Evolutionary conservation across 2,888 invertebrate genomes (phyloP).

Genomic region (Nymphalis c-album): DNA sequence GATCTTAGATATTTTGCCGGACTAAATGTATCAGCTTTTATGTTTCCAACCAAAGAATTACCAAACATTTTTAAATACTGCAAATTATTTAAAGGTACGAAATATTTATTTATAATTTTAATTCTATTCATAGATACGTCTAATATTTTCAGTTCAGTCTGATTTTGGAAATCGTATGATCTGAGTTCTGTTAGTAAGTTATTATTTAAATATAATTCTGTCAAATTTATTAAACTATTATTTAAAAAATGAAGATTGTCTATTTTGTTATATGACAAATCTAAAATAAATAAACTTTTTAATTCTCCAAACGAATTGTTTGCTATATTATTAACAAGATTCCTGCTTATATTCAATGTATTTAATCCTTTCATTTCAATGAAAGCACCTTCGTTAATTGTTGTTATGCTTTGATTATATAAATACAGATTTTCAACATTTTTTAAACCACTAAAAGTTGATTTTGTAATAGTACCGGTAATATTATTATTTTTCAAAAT

Average conservation of each 20-base stretch:
- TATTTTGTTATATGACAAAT: constrained; percentile 61
- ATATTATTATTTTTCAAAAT: constrained; percentile 61
- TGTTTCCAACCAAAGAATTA: constrained; percentile 53
- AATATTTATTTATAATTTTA: constrained; percentile 50
- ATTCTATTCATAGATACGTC: constrained; percentile 66
- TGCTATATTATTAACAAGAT: constrained; percentile 53
- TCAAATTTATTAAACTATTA: constrained; percentile 50
- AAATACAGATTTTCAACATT: constrained; percentile 50
- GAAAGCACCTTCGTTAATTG: constrained; percentile 55
- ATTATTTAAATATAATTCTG: constrained; percentile 55
- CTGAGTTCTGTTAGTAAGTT: constrained; percentile 54
- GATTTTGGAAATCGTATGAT: constrained; percentile 50
- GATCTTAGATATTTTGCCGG: constrained; percentile 60
- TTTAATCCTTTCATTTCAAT: constrained; percentile 46
- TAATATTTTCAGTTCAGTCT: constrained; percentile 52
- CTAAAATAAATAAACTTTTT: constrained; percentile 49
- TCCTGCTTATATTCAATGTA: constrained; percentile 59
- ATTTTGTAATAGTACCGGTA: constrained; percentile 50
- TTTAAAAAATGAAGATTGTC: constrained; percentile 52
- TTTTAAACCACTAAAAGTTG: constrained; percentile 57
- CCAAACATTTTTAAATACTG: constrained; percentile 58
- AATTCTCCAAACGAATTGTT: constrained; percentile 51
- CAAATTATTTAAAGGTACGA: constrained; percentile 60
- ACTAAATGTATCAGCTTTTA: constrained; percentile 56
- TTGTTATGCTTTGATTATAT: constrained; percentile 42